phyloP scores from a whole-genome alignment of 2,888 invertebrate species.

The Acholoe squamosa region DNA sequence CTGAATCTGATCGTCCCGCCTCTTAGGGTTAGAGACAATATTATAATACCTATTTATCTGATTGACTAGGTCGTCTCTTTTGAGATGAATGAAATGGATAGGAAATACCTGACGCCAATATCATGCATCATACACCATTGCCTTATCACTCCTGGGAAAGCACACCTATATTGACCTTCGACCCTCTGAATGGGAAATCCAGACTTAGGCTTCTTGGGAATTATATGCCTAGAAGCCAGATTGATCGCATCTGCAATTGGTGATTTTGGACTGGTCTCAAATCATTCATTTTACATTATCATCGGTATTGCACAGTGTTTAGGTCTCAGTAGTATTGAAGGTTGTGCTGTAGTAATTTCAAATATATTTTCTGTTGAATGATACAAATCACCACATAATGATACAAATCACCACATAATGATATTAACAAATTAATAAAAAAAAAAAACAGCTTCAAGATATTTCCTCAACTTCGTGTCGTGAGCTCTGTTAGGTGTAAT shows the following conservation, averaged over 20 bases:
- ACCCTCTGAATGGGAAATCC: neutral
- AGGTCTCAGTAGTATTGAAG: neutral
- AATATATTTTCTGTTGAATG: neutral
- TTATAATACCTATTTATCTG: constrained; percentile 33
- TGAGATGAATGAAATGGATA: constrained; percentile 22
- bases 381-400: neutral
- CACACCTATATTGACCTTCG: neutral
- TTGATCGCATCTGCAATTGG: neutral
- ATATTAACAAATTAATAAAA: neutral
- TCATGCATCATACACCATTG: constrained; percentile 6
- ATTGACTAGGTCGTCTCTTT: constrained; percentile 2
- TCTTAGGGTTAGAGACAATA: constrained; percentile 1
- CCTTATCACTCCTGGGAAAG: constrained; percentile 38
- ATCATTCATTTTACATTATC: neutral
- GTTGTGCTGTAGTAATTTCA: neutral
- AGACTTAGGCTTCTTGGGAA: neutral
- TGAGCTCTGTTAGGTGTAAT: neutral
- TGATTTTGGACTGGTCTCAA: neutral
- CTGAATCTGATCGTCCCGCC: constrained; percentile 1
- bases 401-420: neutral
- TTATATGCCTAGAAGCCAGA: neutral
- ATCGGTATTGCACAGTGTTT: neutral
- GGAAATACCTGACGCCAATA: constrained; percentile 27
- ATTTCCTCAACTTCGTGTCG: neutral
- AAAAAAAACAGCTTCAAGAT: neutral